Percentiles rank a stretch among this genome's conserved stretches.
These are phyloP conservation scores for Delia radicum DNA, from an alignment of 1,140 invertebrate species.

Conservation along the genomic window DNA sequence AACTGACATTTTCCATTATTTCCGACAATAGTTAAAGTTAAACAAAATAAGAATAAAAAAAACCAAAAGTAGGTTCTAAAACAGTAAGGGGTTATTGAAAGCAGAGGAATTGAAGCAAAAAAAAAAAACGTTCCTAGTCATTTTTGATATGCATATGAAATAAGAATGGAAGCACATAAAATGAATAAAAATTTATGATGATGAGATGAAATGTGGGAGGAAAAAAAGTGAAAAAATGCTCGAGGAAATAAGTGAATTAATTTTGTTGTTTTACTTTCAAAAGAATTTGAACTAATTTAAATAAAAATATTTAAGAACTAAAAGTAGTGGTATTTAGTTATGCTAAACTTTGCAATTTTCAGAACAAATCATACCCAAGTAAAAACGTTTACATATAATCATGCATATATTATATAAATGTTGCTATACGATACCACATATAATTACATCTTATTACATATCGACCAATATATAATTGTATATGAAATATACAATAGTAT, in stretches of 20 bases:
- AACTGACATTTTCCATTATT: conserved; percentile 14
- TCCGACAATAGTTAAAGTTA: neutral
- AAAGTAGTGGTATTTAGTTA: too few relatives aligned
- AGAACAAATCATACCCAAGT: too few relatives aligned
- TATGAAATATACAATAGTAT: too few relatives aligned
- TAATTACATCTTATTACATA: too few relatives aligned
- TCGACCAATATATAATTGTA: too few relatives aligned
- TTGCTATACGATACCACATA: too few relatives aligned
- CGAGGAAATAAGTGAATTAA: neutral
- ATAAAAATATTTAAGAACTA: too few relatives aligned
- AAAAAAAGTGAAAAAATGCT: neutral
- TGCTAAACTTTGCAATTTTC: too few relatives aligned
- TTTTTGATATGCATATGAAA: conserved; percentile 7
- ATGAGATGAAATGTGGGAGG: neutral
- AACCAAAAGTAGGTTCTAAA: neutral
- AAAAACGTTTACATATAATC: too few relatives aligned
- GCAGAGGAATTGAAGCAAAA: neutral
- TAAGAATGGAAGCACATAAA: neutral
- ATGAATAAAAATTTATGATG: neutral
- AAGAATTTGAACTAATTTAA: neutral
- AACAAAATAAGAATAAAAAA: neutral
- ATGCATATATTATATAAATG: too few relatives aligned
- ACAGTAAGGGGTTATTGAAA: neutral
- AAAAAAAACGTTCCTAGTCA: neutral
- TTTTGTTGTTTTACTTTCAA: neutral